These are phyloP conservation scores for Phoenicopterus ruber DNA, from an alignment of 2,113 vertebrate genomes.

Conservation along the genomic window DNA sequence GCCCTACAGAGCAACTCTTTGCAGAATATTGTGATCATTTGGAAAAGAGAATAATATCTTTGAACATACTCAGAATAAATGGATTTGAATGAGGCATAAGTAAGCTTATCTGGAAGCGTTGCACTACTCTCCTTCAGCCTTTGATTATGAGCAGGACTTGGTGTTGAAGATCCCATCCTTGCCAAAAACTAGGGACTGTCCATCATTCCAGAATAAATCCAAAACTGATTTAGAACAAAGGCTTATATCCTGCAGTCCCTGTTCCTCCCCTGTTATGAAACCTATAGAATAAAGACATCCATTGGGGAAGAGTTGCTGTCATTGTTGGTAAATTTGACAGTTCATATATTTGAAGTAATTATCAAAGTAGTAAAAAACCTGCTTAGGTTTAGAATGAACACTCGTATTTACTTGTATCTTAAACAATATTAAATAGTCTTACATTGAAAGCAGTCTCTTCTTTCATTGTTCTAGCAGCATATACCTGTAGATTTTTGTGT, in stretches of 20 bases:
- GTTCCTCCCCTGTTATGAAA: background rate
- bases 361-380: background rate
- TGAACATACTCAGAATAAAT: background rate
- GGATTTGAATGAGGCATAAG: background rate
- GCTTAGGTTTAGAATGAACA: background rate
- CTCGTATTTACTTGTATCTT: background rate
- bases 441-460: background rate
- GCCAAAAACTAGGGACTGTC: background rate
- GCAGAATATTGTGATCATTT: background rate
- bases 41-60: background rate
- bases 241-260: background rate
- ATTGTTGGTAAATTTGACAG: background rate
- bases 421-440: background rate
- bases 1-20: background rate
- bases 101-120: background rate
- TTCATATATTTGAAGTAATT: background rate
- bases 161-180: background rate
- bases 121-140: background rate
- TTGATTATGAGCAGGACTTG: background rate
- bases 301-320: background rate
- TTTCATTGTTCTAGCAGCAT: background rate
- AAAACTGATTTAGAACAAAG: background rate
- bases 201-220: background rate
- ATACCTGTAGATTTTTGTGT: background rate
- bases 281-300: background rate